Conservation (phyloP, 2,113 vertebrate species). For the Mustela lutreola region DNA sequence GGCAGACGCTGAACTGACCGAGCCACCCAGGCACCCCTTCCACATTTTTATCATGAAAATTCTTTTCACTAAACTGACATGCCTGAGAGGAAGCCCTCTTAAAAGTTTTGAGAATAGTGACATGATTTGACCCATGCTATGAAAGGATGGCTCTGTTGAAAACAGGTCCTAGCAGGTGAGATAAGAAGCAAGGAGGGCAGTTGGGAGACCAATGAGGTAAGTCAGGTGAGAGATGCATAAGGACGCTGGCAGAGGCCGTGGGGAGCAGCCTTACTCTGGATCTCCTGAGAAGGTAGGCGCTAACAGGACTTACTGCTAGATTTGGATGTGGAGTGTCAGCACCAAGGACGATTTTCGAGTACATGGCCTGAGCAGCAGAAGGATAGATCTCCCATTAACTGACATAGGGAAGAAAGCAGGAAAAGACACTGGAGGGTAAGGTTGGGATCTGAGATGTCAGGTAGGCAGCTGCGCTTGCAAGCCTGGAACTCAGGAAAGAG, state of each 20-base stretch:
- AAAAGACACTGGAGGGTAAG: neutral
- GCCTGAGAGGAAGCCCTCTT: neutral
- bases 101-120: neutral
- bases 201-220: neutral
- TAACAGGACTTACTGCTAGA: neutral
- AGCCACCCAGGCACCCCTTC: no score
- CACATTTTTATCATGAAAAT: neutral
- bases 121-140: neutral
- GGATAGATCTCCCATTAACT: neutral
- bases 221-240: neutral
- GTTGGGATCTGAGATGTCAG: neutral
- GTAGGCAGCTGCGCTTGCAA: neutral
- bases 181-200: neutral
- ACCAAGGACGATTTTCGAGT: neutral
- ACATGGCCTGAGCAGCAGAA: neutral
- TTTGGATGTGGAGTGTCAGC: neutral
- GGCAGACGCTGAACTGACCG: no score
- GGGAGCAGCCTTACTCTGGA: neutral
- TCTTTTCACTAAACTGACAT: neutral
- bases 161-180: neutral
- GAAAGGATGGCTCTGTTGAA: neutral
- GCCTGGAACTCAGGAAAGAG: neutral
- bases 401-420: neutral
- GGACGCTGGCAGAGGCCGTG: neutral
- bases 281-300: neutral